These are phyloP conservation scores for Prosopocoilus inquinatus DNA, from an alignment of 2,888 invertebrate species.

Conservation along the genomic window DNA sequence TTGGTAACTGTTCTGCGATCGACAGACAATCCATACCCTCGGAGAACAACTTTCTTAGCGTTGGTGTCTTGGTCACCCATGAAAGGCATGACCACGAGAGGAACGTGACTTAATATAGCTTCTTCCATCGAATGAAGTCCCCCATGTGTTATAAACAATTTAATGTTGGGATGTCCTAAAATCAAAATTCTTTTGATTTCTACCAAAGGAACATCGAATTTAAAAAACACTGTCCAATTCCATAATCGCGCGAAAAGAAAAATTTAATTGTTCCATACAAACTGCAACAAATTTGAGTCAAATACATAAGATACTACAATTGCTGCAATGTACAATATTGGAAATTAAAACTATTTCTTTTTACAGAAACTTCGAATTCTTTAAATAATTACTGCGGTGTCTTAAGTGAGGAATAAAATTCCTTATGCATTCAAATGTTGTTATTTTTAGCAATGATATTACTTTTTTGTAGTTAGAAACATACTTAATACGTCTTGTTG, in stretches of 20 bases:
- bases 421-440: too few relatives aligned
- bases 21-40: slow-evolving; percentile 17
- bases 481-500: slow-evolving; percentile 47
- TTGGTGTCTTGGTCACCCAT: slow-evolving; percentile 40
- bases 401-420: too few relatives aligned
- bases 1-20: slow-evolving; percentile 17
- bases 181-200: background rate
- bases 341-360: too few relatives aligned
- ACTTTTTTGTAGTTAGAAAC: background rate
- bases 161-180: slow-evolving; percentile 48
- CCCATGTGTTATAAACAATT: slow-evolving; percentile 52
- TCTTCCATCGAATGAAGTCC: slow-evolving; percentile 52
- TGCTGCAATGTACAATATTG: too few relatives aligned
- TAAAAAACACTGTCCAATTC: too few relatives aligned
- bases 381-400: too few relatives aligned
- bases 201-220: background rate
- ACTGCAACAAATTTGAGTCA: too few relatives aligned
- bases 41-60: slow-evolving; percentile 15
- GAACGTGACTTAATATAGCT: slow-evolving; percentile 47
- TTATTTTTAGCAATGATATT: too few relatives aligned
- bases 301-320: too few relatives aligned
- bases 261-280: too few relatives aligned
- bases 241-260: too few relatives aligned
- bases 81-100: slow-evolving; percentile 49
- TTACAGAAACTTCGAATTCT: too few relatives aligned